Base-by-base conservation (phyloP, 2,113 vertebrate species). In the Sclerurus mexicanus region DNA sequence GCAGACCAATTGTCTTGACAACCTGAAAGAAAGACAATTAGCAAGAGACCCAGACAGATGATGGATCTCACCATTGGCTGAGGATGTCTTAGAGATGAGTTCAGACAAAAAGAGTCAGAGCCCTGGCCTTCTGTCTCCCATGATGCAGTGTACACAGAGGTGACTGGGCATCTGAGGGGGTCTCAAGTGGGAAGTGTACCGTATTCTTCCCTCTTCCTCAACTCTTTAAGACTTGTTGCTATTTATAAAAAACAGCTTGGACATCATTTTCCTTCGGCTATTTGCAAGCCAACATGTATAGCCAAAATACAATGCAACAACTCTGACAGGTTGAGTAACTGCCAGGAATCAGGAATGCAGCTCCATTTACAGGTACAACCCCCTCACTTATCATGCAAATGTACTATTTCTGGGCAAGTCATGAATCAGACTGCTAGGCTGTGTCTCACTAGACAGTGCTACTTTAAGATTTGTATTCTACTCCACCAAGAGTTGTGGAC, bases 1-100 rank as follows among this genome's bases (percentile, higher is more conserved):
- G 98, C 56, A 99, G 98, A 37, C 99, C 99, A 42, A 99, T 99
- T 50, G 99, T 99, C 98, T 99, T 99, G 95, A 99, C 99, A 49
- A 99, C 99, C 99, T 99, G 80, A 52, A 96, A 87, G 68, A 64
- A 52, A 96, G 62, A 75, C 9, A 6, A 66, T 89, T 37, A 66
- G 39, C 23, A 95, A 62, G 18, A 69, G 49, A 3, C 5, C 5
- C n/a, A 85, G 31, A 42, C 0, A 1, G 23, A 31, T n/a, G 50
- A 46, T 25, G 44, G 50, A 49, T 25, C 44, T 71, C 28, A 30
- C 6, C 63, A 28, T 27, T 42, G 27, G 31, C 39, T 69, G 30
- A 58, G 19, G 73, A 30, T 0, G 0, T 6, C 14, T n/a, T 2
- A 72, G n/a, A 67, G 22, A 8, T 12, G 63, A 66, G 30, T 25